Conservation (phyloP, 2,113 vertebrate species). For the Paratilapia polleni region DNA sequence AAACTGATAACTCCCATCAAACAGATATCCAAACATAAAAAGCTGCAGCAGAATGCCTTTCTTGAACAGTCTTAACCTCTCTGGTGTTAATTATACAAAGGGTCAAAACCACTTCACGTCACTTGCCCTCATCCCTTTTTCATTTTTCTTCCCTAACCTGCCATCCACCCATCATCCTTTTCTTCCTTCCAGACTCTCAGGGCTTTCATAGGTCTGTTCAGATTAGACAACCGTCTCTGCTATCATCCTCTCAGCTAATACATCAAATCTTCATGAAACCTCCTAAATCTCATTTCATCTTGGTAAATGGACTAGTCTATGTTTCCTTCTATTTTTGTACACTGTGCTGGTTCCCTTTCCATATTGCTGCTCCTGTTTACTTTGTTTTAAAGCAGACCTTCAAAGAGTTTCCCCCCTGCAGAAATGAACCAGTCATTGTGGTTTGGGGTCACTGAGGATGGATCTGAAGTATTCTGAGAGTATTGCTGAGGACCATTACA, state of each 20-base stretch:
- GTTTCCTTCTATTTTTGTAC: not conserved
- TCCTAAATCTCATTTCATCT: constrained; percentile 1
- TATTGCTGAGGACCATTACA: constrained; percentile 19
- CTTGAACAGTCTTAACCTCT: not conserved
- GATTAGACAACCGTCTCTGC: not conserved
- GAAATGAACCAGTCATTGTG: not conserved
- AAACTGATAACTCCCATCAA: not conserved
- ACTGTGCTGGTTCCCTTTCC: not conserved
- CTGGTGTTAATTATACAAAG: not conserved
- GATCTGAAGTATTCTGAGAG: constrained; percentile 15
- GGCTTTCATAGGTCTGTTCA: not conserved
- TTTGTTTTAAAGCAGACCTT: not conserved
- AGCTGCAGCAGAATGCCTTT: not conserved
- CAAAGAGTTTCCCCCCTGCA: not conserved
- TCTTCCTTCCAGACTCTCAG: not conserved
- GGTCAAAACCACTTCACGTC: not conserved
- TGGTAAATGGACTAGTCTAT: not conserved
- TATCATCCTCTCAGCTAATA: not conserved
- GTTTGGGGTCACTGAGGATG: not conserved
- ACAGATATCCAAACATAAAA: not conserved
- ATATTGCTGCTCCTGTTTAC: not conserved
- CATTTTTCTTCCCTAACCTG: not conserved
- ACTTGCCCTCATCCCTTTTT: not conserved
- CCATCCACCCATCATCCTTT: not conserved
- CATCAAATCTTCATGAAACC: not conserved